Percentiles rank a stretch among this genome's conserved stretches.
Evolutionary conservation across 2,888 invertebrate species (phyloP).

Genomic region (Torymus auratus): DNA sequence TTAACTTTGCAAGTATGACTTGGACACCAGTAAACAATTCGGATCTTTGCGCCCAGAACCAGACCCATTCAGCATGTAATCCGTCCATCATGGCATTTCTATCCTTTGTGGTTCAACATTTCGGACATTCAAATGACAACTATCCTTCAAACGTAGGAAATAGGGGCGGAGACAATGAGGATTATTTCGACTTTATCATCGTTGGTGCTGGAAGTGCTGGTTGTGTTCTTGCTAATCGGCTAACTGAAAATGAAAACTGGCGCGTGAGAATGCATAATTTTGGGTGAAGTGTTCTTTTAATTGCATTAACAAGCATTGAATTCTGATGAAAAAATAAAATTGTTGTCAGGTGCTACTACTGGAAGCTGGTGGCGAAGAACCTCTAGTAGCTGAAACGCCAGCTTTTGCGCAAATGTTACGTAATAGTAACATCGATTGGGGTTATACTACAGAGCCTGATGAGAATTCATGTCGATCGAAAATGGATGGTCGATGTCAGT

Average conservation of each 20-base stretch:
- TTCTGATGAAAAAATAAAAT: too few species aligned
- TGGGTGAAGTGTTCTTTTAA: too few species aligned
- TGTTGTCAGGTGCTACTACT: background rate
- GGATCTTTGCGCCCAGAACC: background rate
- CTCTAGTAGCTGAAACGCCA: background rate
- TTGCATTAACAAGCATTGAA: too few species aligned
- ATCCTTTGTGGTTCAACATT: constrained; percentile 3
- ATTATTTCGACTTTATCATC: too few species aligned
- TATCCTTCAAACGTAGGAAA: background rate
- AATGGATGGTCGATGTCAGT: background rate
- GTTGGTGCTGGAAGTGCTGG: too few species aligned
- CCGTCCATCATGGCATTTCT: constrained; percentile 2
- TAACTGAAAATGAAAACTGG: too few species aligned
- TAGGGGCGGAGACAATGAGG: too few species aligned
- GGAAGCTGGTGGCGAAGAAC: constrained; percentile 9
- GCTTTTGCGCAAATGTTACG: background rate
- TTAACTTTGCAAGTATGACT: background rate
- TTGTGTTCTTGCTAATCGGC: too few species aligned
- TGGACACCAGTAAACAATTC: constrained; percentile 20
- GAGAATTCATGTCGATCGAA: background rate
- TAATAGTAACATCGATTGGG: background rate
- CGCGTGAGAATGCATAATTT: too few species aligned
- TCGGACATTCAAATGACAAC: constrained; percentile 17
- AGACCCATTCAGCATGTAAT: background rate
- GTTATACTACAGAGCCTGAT: background rate